Conservation (phyloP, 2,797 vertebrate genomes). For the Manis javanica region DNA sequence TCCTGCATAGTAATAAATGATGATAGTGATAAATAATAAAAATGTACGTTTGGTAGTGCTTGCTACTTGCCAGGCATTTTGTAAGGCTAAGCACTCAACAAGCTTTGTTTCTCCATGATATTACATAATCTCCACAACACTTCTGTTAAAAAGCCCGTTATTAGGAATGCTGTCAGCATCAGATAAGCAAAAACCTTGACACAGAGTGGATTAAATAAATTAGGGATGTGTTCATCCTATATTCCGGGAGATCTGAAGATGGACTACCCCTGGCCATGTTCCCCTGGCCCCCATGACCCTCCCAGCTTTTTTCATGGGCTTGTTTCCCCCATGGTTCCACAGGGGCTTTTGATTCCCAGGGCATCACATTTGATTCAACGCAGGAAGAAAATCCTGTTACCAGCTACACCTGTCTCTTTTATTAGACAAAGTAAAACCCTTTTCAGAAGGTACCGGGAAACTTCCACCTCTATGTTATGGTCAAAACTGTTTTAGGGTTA, state of each 20-base stretch:
- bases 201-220: not conserved
- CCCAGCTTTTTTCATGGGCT: not conserved
- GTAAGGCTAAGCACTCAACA: not conserved
- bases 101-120: not conserved
- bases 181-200: not conserved
- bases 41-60: not conserved
- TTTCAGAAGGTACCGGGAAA: not conserved
- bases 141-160: not conserved
- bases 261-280: not conserved
- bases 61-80: not conserved
- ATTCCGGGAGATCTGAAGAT: not conserved
- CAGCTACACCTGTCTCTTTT: not conserved
- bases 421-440: not conserved
- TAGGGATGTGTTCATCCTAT: not conserved
- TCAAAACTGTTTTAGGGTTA: not conserved
- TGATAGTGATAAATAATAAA: not conserved
- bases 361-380: not conserved
- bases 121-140: not conserved
- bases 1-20: not conserved
- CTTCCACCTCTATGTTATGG: not conserved
- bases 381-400: not conserved
- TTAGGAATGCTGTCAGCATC: not conserved
- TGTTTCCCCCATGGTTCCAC: not conserved
- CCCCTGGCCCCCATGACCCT: not conserved
- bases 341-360: not conserved